Base-by-base conservation (phyloP, 2,888 invertebrate species). In the Asteroscopus sphinx region DNA sequence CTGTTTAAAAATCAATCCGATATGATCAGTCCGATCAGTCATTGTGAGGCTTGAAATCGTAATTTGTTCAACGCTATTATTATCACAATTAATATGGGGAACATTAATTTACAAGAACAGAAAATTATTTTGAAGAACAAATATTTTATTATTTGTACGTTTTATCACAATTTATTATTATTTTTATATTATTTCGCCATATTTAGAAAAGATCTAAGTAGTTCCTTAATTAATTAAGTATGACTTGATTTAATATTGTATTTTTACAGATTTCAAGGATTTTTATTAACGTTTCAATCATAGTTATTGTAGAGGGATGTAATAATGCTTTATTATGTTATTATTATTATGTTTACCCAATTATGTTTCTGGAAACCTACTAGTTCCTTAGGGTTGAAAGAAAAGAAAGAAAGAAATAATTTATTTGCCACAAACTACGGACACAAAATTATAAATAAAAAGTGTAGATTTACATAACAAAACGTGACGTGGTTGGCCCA, bases 341-440 rank as follows among this genome's bases (percentile, higher is more conserved):
- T 0, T 28, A 28, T 28, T 7, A 2, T 28, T 8, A 11, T 25
- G 39, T 48, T 44, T 35, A 16, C 15, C n/a, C n/a, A n/a, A n/a
- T n/a, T n/a, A n/a, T n/a, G n/a, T n/a, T n/a, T n/a, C n/a, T n/a
- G n/a, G n/a, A 48, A 6, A 21, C 21, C 21, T 46, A 32, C 8
- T 44, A 55, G 55, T 62, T 62, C 64, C 64, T 63, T 28, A 40
- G 47, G 64, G 39, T 62, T n/a, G n/a, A n/a, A n/a, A n/a, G n/a
- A n/a, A n/a, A n/a, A n/a, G n/a, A n/a, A n/a, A n/a, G n/a, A n/a
- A n/a, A n/a, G n/a, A n/a, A n/a, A n/a, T n/a, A n/a, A n/a, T n/a
- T 4, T 25, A 4, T 25, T 25, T 25, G 25, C 25, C 6, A 6
- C 25, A 25, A 4, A 25, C 3, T 3, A 4, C 3, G 6, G 25